phyloP scores from a whole-genome alignment of 2,797 vertebrate genomes.

The Gallinago stenura region DNA sequence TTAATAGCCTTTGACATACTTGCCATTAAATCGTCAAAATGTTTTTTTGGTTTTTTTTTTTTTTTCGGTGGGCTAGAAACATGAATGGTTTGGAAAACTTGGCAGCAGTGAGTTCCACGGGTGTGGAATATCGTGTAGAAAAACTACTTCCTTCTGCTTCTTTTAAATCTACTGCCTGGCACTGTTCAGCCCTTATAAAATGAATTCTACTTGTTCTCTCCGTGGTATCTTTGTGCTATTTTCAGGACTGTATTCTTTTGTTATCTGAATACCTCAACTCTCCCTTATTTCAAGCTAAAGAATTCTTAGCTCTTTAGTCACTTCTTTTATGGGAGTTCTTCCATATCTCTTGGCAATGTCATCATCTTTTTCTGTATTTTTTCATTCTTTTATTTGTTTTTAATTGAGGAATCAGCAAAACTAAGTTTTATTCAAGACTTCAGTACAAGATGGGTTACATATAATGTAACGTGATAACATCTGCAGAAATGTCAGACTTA shows the following conservation, averaged over 20 bases:
- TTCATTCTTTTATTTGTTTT: background rate
- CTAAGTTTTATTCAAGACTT: background rate
- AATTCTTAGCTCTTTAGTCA: background rate
- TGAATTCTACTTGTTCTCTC: background rate
- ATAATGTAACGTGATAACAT: background rate
- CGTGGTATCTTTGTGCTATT: rapidly evolving
- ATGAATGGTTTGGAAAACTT: background rate
- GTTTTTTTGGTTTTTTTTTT: background rate
- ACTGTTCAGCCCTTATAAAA: background rate
- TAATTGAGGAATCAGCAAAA: background rate
- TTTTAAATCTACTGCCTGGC: background rate
- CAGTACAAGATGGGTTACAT: background rate
- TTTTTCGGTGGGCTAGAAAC: background rate
- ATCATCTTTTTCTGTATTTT: background rate
- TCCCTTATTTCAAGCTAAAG: background rate
- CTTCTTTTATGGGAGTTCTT: background rate
- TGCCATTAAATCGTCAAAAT: background rate
- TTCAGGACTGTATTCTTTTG: background rate
- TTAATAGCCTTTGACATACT: background rate
- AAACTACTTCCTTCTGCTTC: background rate
- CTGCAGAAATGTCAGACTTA: background rate
- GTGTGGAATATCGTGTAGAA: background rate
- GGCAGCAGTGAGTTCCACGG: background rate
- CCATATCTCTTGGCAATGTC: rapidly evolving
- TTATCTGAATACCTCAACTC: background rate